Percentiles rank a stretch among this genome's conserved stretches.
These are phyloP conservation scores for Spinibarbus caldwelli DNA, from an alignment of 2,797 vertebrate species.

Conservation along the genomic window DNA sequence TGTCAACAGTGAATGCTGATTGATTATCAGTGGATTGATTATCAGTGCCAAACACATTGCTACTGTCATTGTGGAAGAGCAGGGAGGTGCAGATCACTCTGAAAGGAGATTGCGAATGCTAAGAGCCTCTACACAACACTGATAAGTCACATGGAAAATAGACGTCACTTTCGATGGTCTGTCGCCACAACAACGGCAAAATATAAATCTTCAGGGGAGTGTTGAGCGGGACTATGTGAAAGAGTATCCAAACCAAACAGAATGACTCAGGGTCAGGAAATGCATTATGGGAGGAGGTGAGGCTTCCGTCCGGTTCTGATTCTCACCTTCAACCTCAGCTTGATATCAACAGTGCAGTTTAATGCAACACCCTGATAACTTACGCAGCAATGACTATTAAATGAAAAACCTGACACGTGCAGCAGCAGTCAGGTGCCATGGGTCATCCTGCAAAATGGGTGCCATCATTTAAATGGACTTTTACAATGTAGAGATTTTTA, in stretches of 20 bases:
- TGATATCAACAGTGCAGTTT: constrained; percentile 5
- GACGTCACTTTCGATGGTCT: too few species aligned
- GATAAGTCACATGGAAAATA: constrained; percentile 35
- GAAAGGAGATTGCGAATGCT: constrained; percentile 28
- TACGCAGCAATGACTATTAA: background rate
- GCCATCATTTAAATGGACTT: too few species aligned
- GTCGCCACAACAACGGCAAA: too few species aligned
- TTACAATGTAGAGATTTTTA: too few species aligned
- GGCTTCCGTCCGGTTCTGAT: constrained; percentile 57
- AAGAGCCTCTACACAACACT: constrained; percentile 12
- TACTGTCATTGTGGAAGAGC: constrained; percentile 20
- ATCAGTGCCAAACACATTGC: constrained; percentile 58
- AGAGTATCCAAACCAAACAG: constrained; percentile 62
- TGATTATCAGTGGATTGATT: constrained; percentile 48
- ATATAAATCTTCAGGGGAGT: constrained; percentile 33
- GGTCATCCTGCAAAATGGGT: background rate
- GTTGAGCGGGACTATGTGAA: constrained; percentile 20
- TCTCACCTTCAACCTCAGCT: constrained; percentile 52
- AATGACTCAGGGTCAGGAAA: constrained; percentile 58
- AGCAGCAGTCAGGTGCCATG: background rate
- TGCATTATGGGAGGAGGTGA: constrained; percentile 53
- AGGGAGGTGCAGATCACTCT: constrained; percentile 19
- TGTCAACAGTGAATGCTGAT: background rate
- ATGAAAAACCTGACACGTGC: constrained; percentile 1
- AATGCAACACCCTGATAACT: constrained; percentile 38